Evolutionary conservation across 2,888 invertebrate species (phyloP).

Genomic region (Eupithecia abbreviata): DNA sequence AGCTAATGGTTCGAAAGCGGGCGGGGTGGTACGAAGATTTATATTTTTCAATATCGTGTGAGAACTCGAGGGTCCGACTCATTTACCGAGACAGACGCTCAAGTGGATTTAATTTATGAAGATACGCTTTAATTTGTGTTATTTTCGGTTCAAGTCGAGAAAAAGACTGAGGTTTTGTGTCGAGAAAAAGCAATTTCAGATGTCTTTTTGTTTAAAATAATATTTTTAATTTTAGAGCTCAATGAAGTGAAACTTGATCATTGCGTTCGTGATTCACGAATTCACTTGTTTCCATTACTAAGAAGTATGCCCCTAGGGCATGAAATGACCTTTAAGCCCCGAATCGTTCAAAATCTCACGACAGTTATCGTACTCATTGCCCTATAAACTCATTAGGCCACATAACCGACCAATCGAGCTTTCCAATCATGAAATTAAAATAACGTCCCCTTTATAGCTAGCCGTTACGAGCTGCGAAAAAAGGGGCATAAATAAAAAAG

Average conservation of each 20-base stretch:
- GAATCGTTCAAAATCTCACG: slow-evolving; percentile 60
- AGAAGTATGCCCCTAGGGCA: background rate
- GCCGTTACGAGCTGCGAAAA: slow-evolving; percentile 84
- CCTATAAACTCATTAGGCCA: slow-evolving; percentile 81
- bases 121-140: slow-evolving; percentile 65
- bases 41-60: slow-evolving; percentile 77
- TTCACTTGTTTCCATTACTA: slow-evolving; percentile 1
- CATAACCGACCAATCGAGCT: slow-evolving; percentile 82
- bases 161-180: slow-evolving; percentile 18
- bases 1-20: slow-evolving; percentile 68
- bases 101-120: slow-evolving; percentile 74
- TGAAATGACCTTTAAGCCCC: slow-evolving; percentile 56
- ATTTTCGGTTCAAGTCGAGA: slow-evolving; percentile 48
- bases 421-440: slow-evolving; percentile 84
- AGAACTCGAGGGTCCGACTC: slow-evolving; percentile 63
- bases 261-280: background rate
- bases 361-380: slow-evolving; percentile 74
- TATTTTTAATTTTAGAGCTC: slow-evolving; percentile 4
- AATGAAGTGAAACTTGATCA: background rate
- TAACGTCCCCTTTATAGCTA: slow-evolving; percentile 80
- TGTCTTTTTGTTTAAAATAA: slow-evolving; percentile 8
- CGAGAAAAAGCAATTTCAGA: slow-evolving; percentile 6
- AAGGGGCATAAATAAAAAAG: slow-evolving; percentile 83
- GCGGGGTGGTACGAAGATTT: slow-evolving; percentile 74
- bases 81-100: slow-evolving; percentile 55